Percentiles rank a stretch among this genome's conserved stretches.
phyloP scores from a whole-genome alignment of 2,888 invertebrate species.

The Ichneumoninae sp. region DNA sequence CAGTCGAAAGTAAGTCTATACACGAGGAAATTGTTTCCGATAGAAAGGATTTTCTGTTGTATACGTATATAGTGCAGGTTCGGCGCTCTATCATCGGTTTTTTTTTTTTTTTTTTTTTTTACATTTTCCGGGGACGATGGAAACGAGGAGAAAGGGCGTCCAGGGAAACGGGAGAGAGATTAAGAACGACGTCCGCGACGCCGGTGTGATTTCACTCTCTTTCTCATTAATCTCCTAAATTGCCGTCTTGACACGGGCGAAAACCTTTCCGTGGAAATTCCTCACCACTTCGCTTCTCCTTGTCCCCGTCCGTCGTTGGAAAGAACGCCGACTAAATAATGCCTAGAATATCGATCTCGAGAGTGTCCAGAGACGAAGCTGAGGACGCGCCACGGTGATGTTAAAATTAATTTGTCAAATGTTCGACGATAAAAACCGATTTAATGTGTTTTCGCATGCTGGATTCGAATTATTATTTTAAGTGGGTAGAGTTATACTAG shows the following conservation, averaged over 20 bases:
- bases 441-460: constrained; percentile 24
- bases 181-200: constrained; percentile 64
- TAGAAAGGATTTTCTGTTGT: not conserved
- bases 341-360: constrained; percentile 56
- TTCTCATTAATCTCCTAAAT: constrained; percentile 68
- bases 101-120: constrained; percentile 24
- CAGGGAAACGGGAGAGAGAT: constrained; percentile 55
- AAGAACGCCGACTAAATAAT: constrained; percentile 60
- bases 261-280: constrained; percentile 55
- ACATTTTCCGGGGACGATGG: constrained; percentile 41
- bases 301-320: constrained; percentile 18
- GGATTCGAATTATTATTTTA: constrained; percentile 8
- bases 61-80: constrained; percentile 17
- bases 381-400: constrained; percentile 34
- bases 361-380: constrained; percentile 39
- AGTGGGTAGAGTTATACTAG: not conserved
- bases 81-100: not conserved
- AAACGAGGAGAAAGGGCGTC: constrained; percentile 21
- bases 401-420: constrained; percentile 57
- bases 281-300: constrained; percentile 10
- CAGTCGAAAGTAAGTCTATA: constrained; percentile 23
- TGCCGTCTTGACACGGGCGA: constrained; percentile 67
- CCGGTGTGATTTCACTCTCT: constrained; percentile 66
- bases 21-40: constrained; percentile 27
- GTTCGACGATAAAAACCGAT: constrained; percentile 33